Evolutionary conservation across 1,140 invertebrate species (phyloP), one percentile per base, ranked within the genome.

Genomic region (Zaprionus vittiger): DNA sequence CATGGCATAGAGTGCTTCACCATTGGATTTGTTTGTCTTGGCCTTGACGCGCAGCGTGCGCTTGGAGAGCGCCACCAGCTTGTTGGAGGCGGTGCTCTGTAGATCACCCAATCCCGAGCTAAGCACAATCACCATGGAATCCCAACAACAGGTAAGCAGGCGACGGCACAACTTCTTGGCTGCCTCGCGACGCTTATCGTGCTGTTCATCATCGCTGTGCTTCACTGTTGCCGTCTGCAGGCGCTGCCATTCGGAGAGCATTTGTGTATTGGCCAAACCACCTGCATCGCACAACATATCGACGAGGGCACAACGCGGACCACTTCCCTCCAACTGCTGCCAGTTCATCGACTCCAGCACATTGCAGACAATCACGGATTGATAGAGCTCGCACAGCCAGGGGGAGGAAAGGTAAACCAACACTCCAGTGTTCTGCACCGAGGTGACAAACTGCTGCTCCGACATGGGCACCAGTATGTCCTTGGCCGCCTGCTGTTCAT

Each of bases 341-440:
- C 73, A 69, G 5, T 76, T 73, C 85, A 93, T 81, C 14, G 84
- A 54, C 47, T 96, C 95, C 17, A 98, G 93, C 3, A 98, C 93
- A 90, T 97, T 97, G 62, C 94, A 95, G 0, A 95, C 95, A 0
- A 98, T 93, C 2, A 98, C 95, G 89, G 96, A 96, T 81, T 98
- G 97, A 92, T 98, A 98, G 1, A 99, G 93, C 91, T 98, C 97
- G 28, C 96, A 96, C 0, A 99, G 94, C 98, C 98, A 99, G 1
- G 96, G 96, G 0, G 97, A 96, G 5, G 98, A 98, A 2, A 99
- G 93, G 91, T 98, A 99, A 14, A 99, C 96, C 14, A 99, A 92
- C 7, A 99, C 96, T 5, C 98, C 98, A 73, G 97, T 98, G 31
- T 97, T 97, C 87, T 98, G 96, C 5, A 99, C 96, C 81, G 97